Evolutionary conservation across 2,797 vertebrate genomes (phyloP).

Genomic region (Alfaro cultratus): DNA sequence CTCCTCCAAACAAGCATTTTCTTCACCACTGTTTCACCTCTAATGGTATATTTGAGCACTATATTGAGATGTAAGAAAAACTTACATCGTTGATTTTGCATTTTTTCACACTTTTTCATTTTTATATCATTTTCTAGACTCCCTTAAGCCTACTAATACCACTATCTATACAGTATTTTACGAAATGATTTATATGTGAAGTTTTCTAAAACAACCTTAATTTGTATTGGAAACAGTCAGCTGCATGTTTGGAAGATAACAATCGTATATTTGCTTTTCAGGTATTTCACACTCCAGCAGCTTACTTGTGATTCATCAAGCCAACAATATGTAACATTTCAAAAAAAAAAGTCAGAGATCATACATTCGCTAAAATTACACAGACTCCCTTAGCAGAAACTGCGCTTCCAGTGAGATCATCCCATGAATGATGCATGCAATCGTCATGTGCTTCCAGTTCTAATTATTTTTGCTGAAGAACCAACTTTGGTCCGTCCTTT

Average conservation of each 20-base stretch:
- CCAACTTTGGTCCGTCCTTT: slow-evolving; percentile 20
- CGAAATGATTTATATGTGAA: background rate
- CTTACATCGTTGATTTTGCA: background rate
- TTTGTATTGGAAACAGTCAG: background rate
- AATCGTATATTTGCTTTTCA: background rate
- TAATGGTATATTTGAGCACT: background rate
- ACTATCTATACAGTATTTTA: background rate
- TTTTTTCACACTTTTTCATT: background rate
- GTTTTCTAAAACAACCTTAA: background rate
- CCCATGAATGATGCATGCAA: background rate
- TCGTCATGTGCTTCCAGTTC: background rate
- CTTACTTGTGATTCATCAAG: background rate
- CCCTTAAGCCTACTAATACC: background rate
- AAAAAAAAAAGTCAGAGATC: background rate
- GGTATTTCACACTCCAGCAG: background rate
- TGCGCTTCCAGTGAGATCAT: background rate
- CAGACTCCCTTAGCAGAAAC: background rate
- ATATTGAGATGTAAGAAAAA: background rate
- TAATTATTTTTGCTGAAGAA: slow-evolving; percentile 5
- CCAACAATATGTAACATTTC: background rate
- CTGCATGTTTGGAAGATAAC: background rate
- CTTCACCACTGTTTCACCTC: background rate
- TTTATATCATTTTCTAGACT: background rate
- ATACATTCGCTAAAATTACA: background rate
- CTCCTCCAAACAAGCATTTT: no score